phyloP scores from a whole-genome alignment of 2,113 vertebrate genomes.

The Paracanthobrama guichenoti region DNA sequence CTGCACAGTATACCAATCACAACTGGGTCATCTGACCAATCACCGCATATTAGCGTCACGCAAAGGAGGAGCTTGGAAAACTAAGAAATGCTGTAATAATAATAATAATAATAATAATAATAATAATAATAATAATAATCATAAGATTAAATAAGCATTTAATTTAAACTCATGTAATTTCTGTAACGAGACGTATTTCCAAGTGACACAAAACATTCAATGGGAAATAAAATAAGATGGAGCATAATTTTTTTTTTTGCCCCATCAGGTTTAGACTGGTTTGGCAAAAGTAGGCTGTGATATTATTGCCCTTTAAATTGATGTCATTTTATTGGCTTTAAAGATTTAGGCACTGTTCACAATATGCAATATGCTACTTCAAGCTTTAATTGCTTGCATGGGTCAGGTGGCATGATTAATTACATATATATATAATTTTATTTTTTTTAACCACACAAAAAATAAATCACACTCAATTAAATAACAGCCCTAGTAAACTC shows the following conservation, averaged over 20 bases:
- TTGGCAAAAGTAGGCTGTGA: neutral
- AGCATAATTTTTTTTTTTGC: neutral
- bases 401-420: slow-evolving; percentile 6
- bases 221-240: neutral
- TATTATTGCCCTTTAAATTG: neutral
- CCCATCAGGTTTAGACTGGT: neutral
- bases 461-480: slow-evolving; percentile 8
- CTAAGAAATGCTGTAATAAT: no score
- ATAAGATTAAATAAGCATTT: no score
- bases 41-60: no score
- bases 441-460: neutral
- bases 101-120: no score
- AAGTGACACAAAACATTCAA: neutral
- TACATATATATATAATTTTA: neutral
- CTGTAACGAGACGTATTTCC: neutral
- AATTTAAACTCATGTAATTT: no score
- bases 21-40: no score
- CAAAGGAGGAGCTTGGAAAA: no score
- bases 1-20: no score
- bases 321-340: neutral
- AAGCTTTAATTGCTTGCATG: slow-evolving; percentile 5
- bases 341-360: neutral
- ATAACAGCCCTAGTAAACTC: neutral
- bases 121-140: no score
- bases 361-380: neutral